Conservation (phyloP, 1,140 invertebrate species). For the Micrasema minimum region DNA sequence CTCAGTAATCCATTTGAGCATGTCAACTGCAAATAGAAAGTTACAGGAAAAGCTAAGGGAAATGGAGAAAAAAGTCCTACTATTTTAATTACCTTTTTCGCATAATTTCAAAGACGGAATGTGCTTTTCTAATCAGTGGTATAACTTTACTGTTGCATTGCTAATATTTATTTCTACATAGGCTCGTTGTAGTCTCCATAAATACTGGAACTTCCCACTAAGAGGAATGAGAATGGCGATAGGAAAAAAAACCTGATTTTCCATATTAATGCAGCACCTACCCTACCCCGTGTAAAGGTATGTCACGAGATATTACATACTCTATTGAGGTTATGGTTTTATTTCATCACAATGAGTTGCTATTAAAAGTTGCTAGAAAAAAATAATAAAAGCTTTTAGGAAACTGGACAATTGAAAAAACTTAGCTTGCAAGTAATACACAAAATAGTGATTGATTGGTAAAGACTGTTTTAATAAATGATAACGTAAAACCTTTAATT, state of each 20-base stretch:
- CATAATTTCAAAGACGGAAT: not conserved
- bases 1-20: constrained; percentile 46
- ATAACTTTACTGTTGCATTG: not conserved
- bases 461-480: too few relatives aligned
- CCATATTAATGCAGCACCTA: constrained; percentile 46
- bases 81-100: not conserved
- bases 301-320: constrained; percentile 33
- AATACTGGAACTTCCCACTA: constrained; percentile 42
- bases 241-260: constrained; percentile 51
- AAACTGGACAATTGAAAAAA: too few relatives aligned
- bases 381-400: too few relatives aligned
- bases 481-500: too few relatives aligned
- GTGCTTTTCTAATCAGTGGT: constrained; percentile 20
- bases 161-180: not conserved
- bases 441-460: too few relatives aligned
- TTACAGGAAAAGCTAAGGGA: constrained; percentile 5
- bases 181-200: constrained; percentile 11
- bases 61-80: not conserved
- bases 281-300: constrained; percentile 22
- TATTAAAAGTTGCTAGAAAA: too few relatives aligned
- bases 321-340: constrained; percentile 35
- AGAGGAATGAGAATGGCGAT: constrained; percentile 50
- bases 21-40: constrained; percentile 22
- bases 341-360: constrained; percentile 4
- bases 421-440: too few relatives aligned